Base-by-base conservation (phyloP, 2,113 vertebrate genomes). In the Chloropsis cyanopogon region DNA sequence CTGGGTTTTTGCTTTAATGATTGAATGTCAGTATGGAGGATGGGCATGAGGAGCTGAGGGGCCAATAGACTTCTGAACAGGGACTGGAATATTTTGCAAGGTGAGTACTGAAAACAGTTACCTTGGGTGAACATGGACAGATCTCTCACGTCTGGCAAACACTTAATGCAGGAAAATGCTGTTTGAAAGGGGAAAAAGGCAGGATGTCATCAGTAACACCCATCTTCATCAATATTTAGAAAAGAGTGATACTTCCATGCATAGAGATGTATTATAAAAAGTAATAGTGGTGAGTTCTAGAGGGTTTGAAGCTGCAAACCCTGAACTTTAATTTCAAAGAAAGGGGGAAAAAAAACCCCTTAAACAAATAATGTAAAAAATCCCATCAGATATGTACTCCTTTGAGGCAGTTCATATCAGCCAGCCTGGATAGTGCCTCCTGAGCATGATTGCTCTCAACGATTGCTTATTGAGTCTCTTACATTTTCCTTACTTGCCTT, bases 291-390 rank as follows among this genome's bases (percentile, higher is more conserved):
- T 24, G 29, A 84, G 12, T 78, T 77, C 33, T 78, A 7, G 25
- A 42, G 16, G 78, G 23, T 57, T 56, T 53, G 37, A 87, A 88
- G 7, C 11, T 82, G 44, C 9, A 86, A 81, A 57, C 33, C 10
- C 20, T 10, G 33, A 50, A 59, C 29, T 72, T 64, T 39, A 49
- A 70, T 52, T 31, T 44, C 9, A 70, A 73, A 53, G 25, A 42
- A 60, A 61, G 0, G 3, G 2, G n/a, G n/a, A n/a, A 7, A 31
- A 53, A 49, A 61, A 61, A 4, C 3, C 0, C 3, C 7, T 5
- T 11, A 33, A 56, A 52, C 12, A 69, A 95, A 53, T 53, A 86
- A 50, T 18, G 22, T 11, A 16, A 60, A 49, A 35, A 29, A 4
- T 0, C 3, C 7, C 12, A 33, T 76, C 35, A 82, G 15, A n/a